Conservation (phyloP, 2,888 invertebrate species). For the Mycogona germanica region DNA sequence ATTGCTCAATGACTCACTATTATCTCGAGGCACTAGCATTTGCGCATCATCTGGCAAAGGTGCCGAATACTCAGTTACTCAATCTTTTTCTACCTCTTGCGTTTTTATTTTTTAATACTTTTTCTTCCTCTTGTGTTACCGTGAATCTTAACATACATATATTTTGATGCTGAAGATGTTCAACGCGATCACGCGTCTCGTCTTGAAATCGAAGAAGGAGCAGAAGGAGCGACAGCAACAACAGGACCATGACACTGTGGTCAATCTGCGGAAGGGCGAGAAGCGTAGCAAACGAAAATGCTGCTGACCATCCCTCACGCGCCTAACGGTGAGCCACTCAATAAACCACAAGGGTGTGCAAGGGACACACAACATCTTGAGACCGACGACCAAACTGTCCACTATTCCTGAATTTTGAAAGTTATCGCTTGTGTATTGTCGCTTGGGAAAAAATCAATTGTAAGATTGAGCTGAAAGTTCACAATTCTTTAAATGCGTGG, state of each 20-base stretch:
- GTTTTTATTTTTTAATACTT: neutral
- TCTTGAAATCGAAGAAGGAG: conserved; percentile 71
- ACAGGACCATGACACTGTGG: conserved; percentile 43
- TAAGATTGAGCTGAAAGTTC: too few species aligned
- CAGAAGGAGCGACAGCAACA: conserved; percentile 53
- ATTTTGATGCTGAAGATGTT: conserved; percentile 46
- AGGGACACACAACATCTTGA: too few species aligned
- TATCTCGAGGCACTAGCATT: too few species aligned
- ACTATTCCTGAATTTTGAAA: neutral
- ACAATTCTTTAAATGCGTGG: too few species aligned
- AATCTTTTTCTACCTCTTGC: too few species aligned
- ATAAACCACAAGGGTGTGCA: too few species aligned
- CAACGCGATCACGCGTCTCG: conserved; percentile 59
- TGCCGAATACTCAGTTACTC: too few species aligned
- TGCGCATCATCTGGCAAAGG: too few species aligned
- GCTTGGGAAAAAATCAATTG: too few species aligned
- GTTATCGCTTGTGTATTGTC: too few species aligned
- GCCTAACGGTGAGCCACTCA: neutral
- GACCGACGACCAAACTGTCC: neutral
- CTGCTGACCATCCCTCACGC: conserved; percentile 23
- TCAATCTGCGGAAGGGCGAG: conserved; percentile 49
- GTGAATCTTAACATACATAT: too few species aligned
- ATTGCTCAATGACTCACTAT: too few species aligned
- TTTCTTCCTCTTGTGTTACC: neutral
- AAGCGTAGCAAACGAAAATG: conserved; percentile 29